A percentile compares a stretch with the other conserved stretches of the same genome.
phyloP scores from a whole-genome alignment of 1,140 invertebrate genomes.

The Lanistes nyassanus region DNA sequence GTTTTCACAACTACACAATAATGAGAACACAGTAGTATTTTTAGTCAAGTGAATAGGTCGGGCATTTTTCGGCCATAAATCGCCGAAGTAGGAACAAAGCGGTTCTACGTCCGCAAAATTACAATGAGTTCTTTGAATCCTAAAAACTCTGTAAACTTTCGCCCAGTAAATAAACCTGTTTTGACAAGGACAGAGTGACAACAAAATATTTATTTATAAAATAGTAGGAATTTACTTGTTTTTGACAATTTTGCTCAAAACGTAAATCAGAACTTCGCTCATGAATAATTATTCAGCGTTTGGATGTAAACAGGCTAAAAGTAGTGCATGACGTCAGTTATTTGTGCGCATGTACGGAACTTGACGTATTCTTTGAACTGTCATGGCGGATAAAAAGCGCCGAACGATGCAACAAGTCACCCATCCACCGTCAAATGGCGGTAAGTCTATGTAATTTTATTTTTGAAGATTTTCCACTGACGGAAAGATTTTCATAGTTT shows the following conservation, averaged over 20 bases:
- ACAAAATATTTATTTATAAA: not conserved
- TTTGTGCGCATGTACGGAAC: slow-evolving; percentile 36
- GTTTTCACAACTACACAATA: slow-evolving; percentile 17
- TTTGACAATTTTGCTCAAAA: too few relatives aligned
- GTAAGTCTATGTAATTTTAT: not conserved
- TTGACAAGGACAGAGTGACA: not conserved
- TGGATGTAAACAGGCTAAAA: slow-evolving; percentile 52
- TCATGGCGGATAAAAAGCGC: slow-evolving; percentile 32
- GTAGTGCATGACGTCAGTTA: slow-evolving; percentile 59
- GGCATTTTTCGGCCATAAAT: slow-evolving; percentile 28
- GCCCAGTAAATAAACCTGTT: not conserved
- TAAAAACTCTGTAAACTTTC: not conserved
- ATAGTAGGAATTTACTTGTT: not conserved
- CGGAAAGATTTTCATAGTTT: too few relatives aligned
- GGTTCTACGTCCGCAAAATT: slow-evolving; percentile 20
- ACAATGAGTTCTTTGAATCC: slow-evolving; percentile 22
- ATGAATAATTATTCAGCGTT: slow-evolving; percentile 28
- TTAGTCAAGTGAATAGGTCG: slow-evolving; percentile 17
- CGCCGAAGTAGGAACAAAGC: slow-evolving; percentile 25
- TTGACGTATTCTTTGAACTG: slow-evolving; percentile 30
- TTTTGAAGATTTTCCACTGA: not conserved
- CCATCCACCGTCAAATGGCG: slow-evolving; percentile 28
- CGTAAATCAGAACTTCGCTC: slow-evolving; percentile 16
- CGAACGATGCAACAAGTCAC: slow-evolving; percentile 17
- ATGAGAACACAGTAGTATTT: slow-evolving; percentile 14